Percentiles rank a stretch among this genome's conserved stretches.
These are phyloP conservation scores for Cricetomys ansorgei DNA, from an alignment of 2,113 vertebrate genomes.

Conservation along the genomic window DNA sequence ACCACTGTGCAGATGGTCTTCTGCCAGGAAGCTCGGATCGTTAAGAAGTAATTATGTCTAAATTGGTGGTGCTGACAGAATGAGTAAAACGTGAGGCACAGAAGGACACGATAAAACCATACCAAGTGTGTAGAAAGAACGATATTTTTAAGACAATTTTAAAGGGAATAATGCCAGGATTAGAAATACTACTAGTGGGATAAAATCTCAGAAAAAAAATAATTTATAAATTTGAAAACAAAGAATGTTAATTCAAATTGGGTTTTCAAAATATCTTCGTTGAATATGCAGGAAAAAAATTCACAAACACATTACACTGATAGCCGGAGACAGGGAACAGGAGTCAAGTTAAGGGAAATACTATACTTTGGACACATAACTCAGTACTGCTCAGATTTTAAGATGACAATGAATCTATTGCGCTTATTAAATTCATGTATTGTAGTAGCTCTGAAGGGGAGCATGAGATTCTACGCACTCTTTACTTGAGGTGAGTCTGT, in stretches of 20 bases:
- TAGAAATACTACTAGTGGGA: not conserved
- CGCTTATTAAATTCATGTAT: not conserved
- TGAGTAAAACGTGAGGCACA: not conserved
- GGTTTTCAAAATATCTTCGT: not conserved
- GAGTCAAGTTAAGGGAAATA: not conserved
- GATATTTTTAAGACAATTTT: not conserved
- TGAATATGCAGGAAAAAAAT: not conserved
- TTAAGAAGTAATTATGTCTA: not conserved
- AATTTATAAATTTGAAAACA: not conserved
- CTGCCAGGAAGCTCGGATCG: not conserved
- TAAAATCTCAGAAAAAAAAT: slow-evolving; percentile 15
- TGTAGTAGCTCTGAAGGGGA: not conserved
- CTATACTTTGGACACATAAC: not conserved
- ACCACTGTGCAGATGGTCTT: not conserved
- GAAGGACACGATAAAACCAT: not conserved
- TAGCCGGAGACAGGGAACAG: not conserved
- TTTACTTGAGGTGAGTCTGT: not conserved
- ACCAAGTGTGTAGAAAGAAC: not conserved
- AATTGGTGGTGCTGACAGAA: not conserved
- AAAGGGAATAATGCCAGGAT: not conserved
- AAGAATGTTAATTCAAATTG: not conserved
- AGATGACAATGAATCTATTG: not conserved
- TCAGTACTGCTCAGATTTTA: not conserved
- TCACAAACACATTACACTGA: not conserved
- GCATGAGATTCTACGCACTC: not conserved